A percentile compares a stretch with the other conserved stretches of the same genome.
Evolutionary conservation across 2,888 invertebrate species (phyloP).

Genomic region (Ommatoiulus sabulosus): DNA sequence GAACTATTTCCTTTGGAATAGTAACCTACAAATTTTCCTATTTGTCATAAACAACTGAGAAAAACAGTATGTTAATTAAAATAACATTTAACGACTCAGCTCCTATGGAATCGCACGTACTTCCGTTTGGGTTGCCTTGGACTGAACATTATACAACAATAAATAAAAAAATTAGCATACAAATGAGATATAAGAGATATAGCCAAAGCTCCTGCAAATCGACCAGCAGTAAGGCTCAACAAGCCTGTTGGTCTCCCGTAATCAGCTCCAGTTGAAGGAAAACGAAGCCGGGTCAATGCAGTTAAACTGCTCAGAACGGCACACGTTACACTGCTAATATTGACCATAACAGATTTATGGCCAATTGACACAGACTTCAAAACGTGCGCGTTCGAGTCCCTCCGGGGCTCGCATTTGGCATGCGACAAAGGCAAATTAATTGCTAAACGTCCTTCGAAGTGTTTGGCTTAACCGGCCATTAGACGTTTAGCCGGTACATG

Average conservation of each 20-base stretch:
- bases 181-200: too few relatives aligned
- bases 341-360: not conserved
- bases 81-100: too few relatives aligned
- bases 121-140: too few relatives aligned
- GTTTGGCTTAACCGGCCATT: conserved; percentile 8
- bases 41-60: too few relatives aligned
- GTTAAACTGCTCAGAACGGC: not conserved
- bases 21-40: too few relatives aligned
- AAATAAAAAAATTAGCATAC: too few relatives aligned
- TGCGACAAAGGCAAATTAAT: not conserved
- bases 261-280: not conserved
- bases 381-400: not conserved
- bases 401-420: not conserved
- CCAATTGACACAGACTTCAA: not conserved
- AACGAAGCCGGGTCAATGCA: not conserved
- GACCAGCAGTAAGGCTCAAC: not conserved
- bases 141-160: too few relatives aligned
- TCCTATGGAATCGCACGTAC: too few relatives aligned
- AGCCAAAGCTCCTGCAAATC: not conserved
- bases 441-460: not conserved
- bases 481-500: not conserved
- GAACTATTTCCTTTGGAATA: too few relatives aligned
- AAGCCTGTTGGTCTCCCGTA: not conserved
- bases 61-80: too few relatives aligned
- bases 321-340: not conserved